These are phyloP conservation scores for Engystomops pustulosus DNA, from an alignment of 2,113 vertebrate species.

Conservation along the genomic window DNA sequence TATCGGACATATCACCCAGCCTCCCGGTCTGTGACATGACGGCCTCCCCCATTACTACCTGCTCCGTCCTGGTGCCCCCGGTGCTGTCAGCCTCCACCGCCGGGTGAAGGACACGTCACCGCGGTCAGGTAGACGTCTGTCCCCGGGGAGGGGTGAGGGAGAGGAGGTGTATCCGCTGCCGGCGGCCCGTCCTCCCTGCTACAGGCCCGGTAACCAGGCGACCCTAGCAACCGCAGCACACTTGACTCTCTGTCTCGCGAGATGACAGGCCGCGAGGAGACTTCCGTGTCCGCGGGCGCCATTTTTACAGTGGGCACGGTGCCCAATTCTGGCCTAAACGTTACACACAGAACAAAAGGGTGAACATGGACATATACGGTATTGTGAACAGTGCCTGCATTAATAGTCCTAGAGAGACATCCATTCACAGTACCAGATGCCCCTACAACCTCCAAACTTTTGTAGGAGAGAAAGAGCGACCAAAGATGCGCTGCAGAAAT, in stretches of 20 bases:
- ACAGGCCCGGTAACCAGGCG: constrained; percentile 50
- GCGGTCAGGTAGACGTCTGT: not conserved
- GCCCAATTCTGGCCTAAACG: too few species aligned
- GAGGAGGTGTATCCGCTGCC: not conserved
- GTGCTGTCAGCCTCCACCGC: not conserved
- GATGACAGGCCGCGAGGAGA: not conserved
- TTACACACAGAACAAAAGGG: too few species aligned
- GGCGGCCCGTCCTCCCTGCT: not conserved
- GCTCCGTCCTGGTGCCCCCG: not conserved
- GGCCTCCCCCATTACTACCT: not conserved
- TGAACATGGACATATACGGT: too few species aligned
- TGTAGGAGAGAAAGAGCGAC: too few species aligned
- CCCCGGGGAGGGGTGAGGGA: constrained; percentile 18
- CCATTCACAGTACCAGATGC: too few species aligned
- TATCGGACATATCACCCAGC: not conserved
- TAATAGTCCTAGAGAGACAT: too few species aligned
- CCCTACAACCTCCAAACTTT: too few species aligned
- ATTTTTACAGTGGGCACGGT: not conserved
- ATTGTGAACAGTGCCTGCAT: too few species aligned
- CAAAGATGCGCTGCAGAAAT: too few species aligned
- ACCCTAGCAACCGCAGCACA: constrained; percentile 40
- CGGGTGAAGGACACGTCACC: constrained; percentile 48
- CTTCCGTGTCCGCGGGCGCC: not conserved
- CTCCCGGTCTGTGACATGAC: not conserved
- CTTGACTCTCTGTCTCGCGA: constrained; percentile 35